phyloP scores from a whole-genome alignment of 1,140 invertebrate species.

The Arion vulgaris region DNA sequence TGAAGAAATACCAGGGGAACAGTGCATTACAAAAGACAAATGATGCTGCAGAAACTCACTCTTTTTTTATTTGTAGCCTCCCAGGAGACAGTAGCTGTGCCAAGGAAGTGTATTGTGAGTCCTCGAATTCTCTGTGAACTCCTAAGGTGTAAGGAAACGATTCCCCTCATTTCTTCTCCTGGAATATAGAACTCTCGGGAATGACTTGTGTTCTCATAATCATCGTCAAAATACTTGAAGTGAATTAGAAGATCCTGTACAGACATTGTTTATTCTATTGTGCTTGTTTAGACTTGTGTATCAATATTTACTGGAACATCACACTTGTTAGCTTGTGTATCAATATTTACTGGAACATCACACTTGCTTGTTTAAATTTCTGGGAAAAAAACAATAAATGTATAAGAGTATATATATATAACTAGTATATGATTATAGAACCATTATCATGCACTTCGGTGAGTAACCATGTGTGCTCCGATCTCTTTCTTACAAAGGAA shows the following conservation, averaged over 20 bases:
- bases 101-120: constrained; percentile 40
- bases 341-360: no score
- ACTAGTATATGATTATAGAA: no score
- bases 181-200: constrained; percentile 58
- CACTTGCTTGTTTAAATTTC: no score
- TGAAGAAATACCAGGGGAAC: no score
- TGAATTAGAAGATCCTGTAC: constrained; percentile 25
- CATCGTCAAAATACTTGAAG: not conserved
- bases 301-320: no score
- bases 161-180: constrained; percentile 53
- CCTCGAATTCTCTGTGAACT: constrained; percentile 14
- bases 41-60: not conserved
- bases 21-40: no score
- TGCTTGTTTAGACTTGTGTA: not conserved
- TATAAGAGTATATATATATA: no score
- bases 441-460: no score
- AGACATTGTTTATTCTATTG: not conserved
- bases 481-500: no score
- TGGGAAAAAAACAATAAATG: no score
- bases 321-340: no score
- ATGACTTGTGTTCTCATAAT: not conserved
- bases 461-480: no score
- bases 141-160: constrained; percentile 43
- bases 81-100: constrained; percentile 52
- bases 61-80: constrained; percentile 42